Evolutionary conservation across 1,140 invertebrate genomes (phyloP).

Genomic region (Diorhabda sublineata): DNA sequence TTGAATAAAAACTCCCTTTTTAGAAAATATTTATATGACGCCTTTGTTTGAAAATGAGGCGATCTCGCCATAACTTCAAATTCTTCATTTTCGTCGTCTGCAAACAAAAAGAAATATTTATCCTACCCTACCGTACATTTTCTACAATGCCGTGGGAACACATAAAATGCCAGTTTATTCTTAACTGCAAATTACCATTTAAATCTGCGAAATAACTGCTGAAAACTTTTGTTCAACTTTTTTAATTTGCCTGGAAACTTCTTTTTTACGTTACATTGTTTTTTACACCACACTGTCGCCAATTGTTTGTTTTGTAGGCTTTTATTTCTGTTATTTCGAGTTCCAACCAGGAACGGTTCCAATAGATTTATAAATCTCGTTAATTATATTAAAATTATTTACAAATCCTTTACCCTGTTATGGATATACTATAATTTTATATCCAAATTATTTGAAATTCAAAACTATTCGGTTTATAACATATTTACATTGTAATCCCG

Average conservation of each 20-base stretch:
- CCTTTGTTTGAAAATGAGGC: not conserved
- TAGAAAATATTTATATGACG: not conserved
- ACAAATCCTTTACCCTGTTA: no score
- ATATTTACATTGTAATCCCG: no score
- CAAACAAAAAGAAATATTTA: constrained; percentile 11
- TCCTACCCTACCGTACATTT: not conserved
- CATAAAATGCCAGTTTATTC: constrained; percentile 2
- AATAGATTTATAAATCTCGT: no score
- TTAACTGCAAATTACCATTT: constrained; percentile 13
- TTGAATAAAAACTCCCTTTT: no score
- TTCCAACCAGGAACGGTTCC: not conserved
- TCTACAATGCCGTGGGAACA: constrained; percentile 9
- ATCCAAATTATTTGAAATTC: no score
- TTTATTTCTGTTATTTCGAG: not conserved
- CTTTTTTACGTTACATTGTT: not conserved
- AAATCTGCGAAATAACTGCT: constrained; percentile 7
- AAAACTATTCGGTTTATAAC: no score
- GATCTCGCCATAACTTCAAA: constrained; percentile 4
- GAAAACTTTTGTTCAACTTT: constrained; percentile 9
- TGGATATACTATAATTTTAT: no score
- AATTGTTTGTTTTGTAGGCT: not conserved
- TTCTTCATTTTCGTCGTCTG: constrained; percentile 11
- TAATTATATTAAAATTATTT: no score
- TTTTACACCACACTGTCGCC: not conserved
- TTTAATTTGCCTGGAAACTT: constrained; percentile 3